Evolutionary conservation across 1,140 invertebrate species (phyloP).

Genomic region (Marisa cornuarietis): DNA sequence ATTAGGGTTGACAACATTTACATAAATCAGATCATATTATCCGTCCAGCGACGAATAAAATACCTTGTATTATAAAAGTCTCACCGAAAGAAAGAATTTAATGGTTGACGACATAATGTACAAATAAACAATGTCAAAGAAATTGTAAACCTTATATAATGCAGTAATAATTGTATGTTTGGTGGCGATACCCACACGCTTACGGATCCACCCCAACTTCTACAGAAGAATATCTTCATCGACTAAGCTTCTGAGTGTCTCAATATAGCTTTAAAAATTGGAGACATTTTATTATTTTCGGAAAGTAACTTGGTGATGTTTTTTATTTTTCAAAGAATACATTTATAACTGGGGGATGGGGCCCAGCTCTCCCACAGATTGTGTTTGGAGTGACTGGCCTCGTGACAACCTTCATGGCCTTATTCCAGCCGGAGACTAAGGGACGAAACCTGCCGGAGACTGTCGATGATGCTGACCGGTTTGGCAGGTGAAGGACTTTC

Average conservation of each 20-base stretch:
- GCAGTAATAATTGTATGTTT: too few species aligned
- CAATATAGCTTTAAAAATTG: background rate
- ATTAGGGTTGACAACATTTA: too few species aligned
- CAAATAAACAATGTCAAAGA: too few species aligned
- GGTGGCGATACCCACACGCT: too few species aligned
- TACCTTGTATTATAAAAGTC: too few species aligned
- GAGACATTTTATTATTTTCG: background rate
- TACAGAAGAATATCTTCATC: background rate
- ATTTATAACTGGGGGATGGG: background rate
- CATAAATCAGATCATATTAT: too few species aligned
- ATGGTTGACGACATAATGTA: too few species aligned
- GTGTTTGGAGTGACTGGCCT: constrained; percentile 14
- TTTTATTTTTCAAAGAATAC: background rate
- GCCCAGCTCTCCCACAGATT: background rate
- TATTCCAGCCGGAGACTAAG: constrained; percentile 14
- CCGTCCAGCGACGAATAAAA: too few species aligned
- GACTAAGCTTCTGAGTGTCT: background rate
- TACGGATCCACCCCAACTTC: background rate
- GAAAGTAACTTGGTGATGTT: background rate
- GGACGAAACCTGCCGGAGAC: constrained; percentile 7
- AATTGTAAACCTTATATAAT: too few species aligned
- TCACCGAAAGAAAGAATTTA: too few species aligned
- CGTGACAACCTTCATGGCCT: background rate
- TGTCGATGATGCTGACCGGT: constrained; percentile 12
- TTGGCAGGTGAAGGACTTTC: background rate